Evolutionary conservation across 2,888 invertebrate genomes (phyloP).

Genomic region (Periphyllus acericola): DNA sequence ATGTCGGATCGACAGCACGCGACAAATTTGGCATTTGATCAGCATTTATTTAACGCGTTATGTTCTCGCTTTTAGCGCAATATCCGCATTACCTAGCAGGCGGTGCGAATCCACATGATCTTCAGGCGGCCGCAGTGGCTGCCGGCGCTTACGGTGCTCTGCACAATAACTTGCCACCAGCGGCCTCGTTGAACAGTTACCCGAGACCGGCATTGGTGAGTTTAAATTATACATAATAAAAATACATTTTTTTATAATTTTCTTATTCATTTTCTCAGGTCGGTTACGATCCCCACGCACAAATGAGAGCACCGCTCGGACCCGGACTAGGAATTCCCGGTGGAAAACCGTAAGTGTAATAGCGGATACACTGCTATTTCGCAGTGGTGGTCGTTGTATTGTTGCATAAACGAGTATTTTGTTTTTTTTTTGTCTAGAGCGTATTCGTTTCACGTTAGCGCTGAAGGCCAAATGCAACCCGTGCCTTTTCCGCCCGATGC

Average conservation of each 20-base stretch:
- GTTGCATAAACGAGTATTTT: neutral
- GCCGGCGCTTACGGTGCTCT: slow-evolving; percentile 72
- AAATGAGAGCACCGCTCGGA: slow-evolving; percentile 75
- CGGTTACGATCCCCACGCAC: slow-evolving; percentile 76
- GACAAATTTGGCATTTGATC: neutral
- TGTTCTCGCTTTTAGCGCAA: slow-evolving; percentile 67
- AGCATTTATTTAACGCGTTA: neutral
- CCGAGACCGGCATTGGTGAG: slow-evolving; percentile 73
- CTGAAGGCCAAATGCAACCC: slow-evolving; percentile 88
- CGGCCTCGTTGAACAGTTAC: slow-evolving; percentile 74
- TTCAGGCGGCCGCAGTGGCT: slow-evolving; percentile 68
- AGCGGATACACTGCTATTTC: neutral
- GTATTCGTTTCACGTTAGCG: slow-evolving; percentile 93
- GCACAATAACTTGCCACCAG: slow-evolving; percentile 75
- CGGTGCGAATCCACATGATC: slow-evolving; percentile 72
- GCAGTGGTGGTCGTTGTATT: too few relatives aligned
- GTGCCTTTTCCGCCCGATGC: slow-evolving; percentile 96
- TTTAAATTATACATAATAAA: neutral
- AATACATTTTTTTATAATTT: neutral
- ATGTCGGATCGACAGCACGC: neutral
- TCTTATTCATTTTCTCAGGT: slow-evolving; percentile 68
- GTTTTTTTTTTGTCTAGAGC: slow-evolving; percentile 73
- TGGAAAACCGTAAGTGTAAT: slow-evolving; percentile 84
- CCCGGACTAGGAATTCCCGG: slow-evolving; percentile 74
- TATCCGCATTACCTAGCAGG: slow-evolving; percentile 74